Conservation (phyloP, 2,113 vertebrate species). For the Platysteira castanea region DNA sequence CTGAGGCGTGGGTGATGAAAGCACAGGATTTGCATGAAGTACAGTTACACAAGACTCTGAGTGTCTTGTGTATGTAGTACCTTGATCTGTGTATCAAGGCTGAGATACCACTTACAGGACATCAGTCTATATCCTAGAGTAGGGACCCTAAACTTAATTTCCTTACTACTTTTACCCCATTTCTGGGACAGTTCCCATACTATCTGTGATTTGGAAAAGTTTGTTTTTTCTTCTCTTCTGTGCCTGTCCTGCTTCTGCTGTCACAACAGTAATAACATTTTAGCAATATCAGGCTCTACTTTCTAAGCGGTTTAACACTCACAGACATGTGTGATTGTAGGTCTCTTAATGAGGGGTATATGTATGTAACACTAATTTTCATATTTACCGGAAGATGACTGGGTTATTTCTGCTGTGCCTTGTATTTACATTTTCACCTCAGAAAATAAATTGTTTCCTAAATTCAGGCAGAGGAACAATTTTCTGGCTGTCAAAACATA, state of each 20-base stretch:
- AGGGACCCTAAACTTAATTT: not conserved
- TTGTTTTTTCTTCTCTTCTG: not conserved
- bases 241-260: not conserved
- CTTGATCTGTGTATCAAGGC: too few relatives aligned
- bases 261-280: not conserved
- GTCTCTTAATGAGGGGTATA: not conserved
- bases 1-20: not conserved
- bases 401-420: not conserved
- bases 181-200: not conserved
- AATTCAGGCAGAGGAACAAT: not conserved
- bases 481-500: constrained; percentile 9
- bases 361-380: not conserved
- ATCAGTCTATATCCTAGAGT: accelerated
- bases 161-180: not conserved
- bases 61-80: too few relatives aligned
- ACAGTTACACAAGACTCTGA: not conserved
- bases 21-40: not conserved
- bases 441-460: not conserved
- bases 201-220: not conserved
- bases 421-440: not conserved
- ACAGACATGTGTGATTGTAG: not conserved
- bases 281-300: not conserved
- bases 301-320: not conserved
- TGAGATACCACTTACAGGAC: not conserved
- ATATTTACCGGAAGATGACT: not conserved